These are phyloP conservation scores for Hydrophis major DNA, from an alignment of 2,797 vertebrate species.

Conservation along the genomic window DNA sequence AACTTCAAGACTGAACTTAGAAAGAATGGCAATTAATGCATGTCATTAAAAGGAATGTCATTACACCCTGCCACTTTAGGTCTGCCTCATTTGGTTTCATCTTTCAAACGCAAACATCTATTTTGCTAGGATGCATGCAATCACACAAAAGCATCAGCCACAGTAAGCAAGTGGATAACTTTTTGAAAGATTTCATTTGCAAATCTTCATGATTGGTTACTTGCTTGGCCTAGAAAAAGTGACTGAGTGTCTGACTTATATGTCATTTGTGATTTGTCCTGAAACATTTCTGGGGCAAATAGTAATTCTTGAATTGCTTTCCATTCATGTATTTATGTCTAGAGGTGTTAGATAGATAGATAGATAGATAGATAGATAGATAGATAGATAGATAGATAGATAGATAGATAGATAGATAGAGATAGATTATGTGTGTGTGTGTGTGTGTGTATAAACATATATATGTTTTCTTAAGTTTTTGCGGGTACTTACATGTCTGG, in stretches of 20 bases:
- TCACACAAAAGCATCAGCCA: slow-evolving; percentile 17
- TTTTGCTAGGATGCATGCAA: background rate
- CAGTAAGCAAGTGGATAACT: slow-evolving; percentile 38
- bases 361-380: too few relatives aligned
- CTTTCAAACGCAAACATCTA: slow-evolving; percentile 20
- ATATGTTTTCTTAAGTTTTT: too few relatives aligned
- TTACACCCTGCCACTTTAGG: background rate
- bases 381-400: too few relatives aligned
- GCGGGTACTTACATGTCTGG: too few relatives aligned
- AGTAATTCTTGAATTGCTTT: background rate
- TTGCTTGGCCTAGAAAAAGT: slow-evolving; percentile 51
- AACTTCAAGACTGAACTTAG: background rate
- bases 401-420: too few relatives aligned
- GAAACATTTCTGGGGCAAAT: slow-evolving; percentile 39
- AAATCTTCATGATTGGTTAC: slow-evolving; percentile 49
- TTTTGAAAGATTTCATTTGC: slow-evolving; percentile 36
- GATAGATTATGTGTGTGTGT: too few relatives aligned
- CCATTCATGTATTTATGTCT: slow-evolving; percentile 2
- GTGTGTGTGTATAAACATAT: too few relatives aligned
- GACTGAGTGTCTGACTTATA: slow-evolving; percentile 33
- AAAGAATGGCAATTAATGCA: background rate
- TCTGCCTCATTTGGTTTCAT: background rate
- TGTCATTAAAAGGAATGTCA: background rate
- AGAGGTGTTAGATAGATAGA: background rate
- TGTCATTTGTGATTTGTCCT: slow-evolving; percentile 42